These are phyloP conservation scores for Lamproptera curius DNA, from an alignment of 2,888 invertebrate species.

Conservation along the genomic window DNA sequence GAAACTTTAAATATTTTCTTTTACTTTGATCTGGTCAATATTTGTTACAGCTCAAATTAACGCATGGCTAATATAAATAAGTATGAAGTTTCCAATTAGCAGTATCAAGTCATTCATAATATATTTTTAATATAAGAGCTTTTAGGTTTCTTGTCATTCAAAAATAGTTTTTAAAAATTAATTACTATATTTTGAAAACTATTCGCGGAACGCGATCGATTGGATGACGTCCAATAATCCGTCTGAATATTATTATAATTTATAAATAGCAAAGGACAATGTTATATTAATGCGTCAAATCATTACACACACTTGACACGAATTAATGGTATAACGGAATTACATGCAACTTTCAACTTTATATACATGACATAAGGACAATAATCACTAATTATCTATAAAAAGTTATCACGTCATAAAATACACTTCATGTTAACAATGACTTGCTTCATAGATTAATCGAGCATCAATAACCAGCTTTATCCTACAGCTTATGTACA, in stretches of 20 bases:
- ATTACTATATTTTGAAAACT: too few relatives aligned
- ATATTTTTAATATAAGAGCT: too few relatives aligned
- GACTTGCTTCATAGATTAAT: neutral
- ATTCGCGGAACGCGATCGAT: too few relatives aligned
- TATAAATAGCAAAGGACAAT: constrained; percentile 1
- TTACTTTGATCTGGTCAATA: too few relatives aligned
- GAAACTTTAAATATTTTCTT: too few relatives aligned
- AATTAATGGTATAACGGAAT: neutral
- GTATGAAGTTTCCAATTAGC: too few relatives aligned
- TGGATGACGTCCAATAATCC: neutral
- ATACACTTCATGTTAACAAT: neutral
- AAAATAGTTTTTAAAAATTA: too few relatives aligned
- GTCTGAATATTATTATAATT: neutral
- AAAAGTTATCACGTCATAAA: neutral
- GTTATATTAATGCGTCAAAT: constrained; percentile 1
- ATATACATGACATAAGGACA: neutral
- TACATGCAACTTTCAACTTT: neutral
- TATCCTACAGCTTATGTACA: neutral
- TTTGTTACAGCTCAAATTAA: too few relatives aligned
- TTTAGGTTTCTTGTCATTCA: too few relatives aligned
- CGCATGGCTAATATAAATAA: too few relatives aligned
- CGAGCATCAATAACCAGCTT: neutral
- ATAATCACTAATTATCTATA: neutral
- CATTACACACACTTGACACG: neutral
- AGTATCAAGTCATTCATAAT: too few relatives aligned